Evolutionary conservation across 2,888 invertebrate genomes (phyloP).

Genomic region (Ormia ochracea): DNA sequence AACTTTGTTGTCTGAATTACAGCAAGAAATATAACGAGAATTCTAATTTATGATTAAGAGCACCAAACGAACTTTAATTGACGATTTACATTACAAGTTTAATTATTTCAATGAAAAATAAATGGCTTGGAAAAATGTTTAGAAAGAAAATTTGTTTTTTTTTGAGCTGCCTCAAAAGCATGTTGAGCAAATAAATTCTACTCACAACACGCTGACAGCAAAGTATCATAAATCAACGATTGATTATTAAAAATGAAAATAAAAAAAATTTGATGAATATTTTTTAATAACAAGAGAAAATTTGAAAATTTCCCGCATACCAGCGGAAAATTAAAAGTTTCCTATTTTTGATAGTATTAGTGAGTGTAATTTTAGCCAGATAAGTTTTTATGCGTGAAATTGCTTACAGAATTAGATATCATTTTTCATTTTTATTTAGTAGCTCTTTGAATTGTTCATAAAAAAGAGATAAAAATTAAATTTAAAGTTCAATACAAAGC

Average conservation of each 20-base stretch:
- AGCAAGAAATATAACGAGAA: background rate
- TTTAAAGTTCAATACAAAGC: conserved; percentile 49
- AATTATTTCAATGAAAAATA: background rate
- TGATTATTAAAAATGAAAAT: background rate
- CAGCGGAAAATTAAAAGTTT: too few relatives aligned
- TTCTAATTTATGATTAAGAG: conserved; percentile 8
- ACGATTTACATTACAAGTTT: conserved; percentile 20
- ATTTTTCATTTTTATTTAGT: background rate
- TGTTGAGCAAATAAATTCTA: background rate
- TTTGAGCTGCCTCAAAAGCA: background rate
- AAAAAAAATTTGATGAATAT: too few relatives aligned
- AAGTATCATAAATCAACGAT: conserved; percentile 15
- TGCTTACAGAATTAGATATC: too few relatives aligned
- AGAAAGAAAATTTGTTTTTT: background rate
- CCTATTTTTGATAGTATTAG: too few relatives aligned
- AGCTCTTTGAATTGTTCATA: background rate
- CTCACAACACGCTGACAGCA: background rate
- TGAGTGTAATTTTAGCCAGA: too few relatives aligned
- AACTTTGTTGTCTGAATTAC: background rate
- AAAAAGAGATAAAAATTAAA: background rate
- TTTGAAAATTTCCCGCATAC: too few relatives aligned
- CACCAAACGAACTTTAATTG: conserved; percentile 29
- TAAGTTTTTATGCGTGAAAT: too few relatives aligned
- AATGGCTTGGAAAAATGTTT: background rate
- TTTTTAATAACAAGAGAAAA: too few relatives aligned